These are phyloP conservation scores for Hapalemur alaotrensis DNA, from an alignment of 2,797 vertebrate genomes.

Conservation along the genomic window DNA sequence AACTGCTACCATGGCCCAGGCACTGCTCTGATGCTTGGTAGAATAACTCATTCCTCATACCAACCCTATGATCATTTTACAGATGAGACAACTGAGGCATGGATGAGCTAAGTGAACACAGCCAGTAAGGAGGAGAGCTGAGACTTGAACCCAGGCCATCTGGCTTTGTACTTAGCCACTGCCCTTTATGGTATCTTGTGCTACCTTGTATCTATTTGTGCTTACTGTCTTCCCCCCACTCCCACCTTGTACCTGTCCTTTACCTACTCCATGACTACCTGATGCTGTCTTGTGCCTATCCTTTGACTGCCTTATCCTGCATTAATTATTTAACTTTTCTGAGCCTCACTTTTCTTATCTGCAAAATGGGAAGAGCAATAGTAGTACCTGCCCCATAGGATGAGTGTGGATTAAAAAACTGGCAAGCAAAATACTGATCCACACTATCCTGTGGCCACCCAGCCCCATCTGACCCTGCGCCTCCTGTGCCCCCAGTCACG, in stretches of 20 bases:
- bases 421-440: background rate
- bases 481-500: background rate
- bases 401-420: background rate
- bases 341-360: conserved; percentile 15
- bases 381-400: background rate
- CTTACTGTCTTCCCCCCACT: background rate
- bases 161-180: background rate
- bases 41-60: background rate
- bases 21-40: background rate
- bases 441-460: background rate
- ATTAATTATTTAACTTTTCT: background rate
- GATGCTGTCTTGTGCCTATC: background rate
- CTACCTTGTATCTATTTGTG: background rate
- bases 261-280: background rate
- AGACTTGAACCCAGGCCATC: background rate
- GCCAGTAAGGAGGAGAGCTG: background rate
- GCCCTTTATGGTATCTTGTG: background rate
- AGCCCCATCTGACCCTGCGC: background rate
- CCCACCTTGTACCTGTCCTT: background rate
- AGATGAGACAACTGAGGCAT: background rate
- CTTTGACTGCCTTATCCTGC: background rate
- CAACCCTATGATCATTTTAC: background rate
- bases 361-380: background rate
- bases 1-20: background rate
- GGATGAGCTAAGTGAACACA: background rate